phyloP scores from a whole-genome alignment of 2,113 vertebrate species.

The Barnardius zonarius region DNA sequence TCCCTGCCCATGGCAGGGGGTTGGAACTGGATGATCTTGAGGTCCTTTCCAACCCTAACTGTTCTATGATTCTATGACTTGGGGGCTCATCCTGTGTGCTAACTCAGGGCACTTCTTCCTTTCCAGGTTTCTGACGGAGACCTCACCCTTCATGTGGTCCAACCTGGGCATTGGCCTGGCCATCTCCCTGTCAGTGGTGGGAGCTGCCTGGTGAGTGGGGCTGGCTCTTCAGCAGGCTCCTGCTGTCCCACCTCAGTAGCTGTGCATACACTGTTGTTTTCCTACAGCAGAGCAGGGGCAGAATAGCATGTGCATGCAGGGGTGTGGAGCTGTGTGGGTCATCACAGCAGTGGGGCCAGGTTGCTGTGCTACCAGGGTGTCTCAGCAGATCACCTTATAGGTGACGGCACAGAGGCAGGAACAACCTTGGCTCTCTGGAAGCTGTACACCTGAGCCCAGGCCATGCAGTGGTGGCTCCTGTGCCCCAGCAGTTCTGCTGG shows the following conservation, averaged over 20 bases:
- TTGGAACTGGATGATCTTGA: too few species aligned
- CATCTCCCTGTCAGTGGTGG: constrained; percentile 96
- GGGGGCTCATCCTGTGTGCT: not conserved
- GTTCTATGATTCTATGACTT: too few species aligned
- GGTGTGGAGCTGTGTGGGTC: not conserved
- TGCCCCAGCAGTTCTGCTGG: not conserved
- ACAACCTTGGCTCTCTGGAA: not conserved
- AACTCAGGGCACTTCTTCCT: not conserved
- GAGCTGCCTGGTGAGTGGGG: constrained; percentile 93
- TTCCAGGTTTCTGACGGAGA: constrained; percentile 94
- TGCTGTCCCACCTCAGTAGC: not conserved
- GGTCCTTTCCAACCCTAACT: too few species aligned
- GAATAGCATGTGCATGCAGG: not conserved
- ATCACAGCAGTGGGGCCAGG: not conserved
- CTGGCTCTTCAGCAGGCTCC: not conserved
- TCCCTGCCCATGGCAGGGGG: too few species aligned
- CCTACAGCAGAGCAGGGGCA: not conserved
- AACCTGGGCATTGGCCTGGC: constrained; percentile 94
- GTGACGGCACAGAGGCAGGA: not conserved
- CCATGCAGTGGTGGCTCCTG: not conserved
- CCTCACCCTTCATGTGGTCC: constrained; percentile 97
- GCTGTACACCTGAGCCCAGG: not conserved
- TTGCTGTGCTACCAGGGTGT: not conserved
- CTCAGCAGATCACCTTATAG: not conserved
- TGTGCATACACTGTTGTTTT: not conserved